Percentiles rank a stretch among this genome's conserved stretches.
Conservation (phyloP, 2,797 vertebrate species). For the Leptatherina wallacei region DNA sequence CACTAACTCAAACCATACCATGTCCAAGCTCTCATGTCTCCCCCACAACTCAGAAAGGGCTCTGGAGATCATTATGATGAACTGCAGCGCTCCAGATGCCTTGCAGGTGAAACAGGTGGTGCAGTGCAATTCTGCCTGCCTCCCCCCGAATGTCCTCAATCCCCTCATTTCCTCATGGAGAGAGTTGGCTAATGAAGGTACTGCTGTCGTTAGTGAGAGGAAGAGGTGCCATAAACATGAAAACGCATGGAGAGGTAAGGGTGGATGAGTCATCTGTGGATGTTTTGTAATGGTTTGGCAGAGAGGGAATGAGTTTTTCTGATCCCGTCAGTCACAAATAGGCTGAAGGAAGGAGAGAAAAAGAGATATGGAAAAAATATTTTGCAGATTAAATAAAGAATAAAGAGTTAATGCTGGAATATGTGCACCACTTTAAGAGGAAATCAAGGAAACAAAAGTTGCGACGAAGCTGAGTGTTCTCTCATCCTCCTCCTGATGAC, state of each 20-base stretch:
- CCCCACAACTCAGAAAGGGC: constrained; percentile 14
- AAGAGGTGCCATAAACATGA: constrained; percentile 47
- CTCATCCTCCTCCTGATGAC: constrained; percentile 41
- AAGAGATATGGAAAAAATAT: constrained; percentile 3
- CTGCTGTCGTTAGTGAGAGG: constrained; percentile 44
- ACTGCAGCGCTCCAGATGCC: constrained; percentile 59
- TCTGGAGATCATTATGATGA: constrained; percentile 58
- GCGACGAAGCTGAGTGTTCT: constrained; percentile 8
- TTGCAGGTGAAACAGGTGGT: constrained; percentile 72
- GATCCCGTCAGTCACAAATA: constrained; percentile 18
- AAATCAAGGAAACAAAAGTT: constrained; percentile 26
- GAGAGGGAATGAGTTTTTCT: constrained; percentile 21
- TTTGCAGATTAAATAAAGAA: constrained; percentile 10
- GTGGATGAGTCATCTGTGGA: constrained; percentile 54
- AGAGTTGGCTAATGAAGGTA: constrained; percentile 59
- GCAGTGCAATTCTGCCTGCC: constrained; percentile 18
- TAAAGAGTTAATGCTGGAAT: constrained; percentile 6
- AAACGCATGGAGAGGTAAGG: constrained; percentile 33
- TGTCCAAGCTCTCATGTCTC: constrained; percentile 44
- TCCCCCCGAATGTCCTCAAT: constrained; percentile 32
- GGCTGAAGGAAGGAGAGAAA: background rate
- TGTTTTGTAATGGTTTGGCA: constrained; percentile 36
- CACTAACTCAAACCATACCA: constrained; percentile 69
- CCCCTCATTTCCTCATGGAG: constrained; percentile 42
- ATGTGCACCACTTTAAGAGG: constrained; percentile 3